Percentiles rank a stretch among this genome's conserved stretches.
Conservation (phyloP, 2,113 vertebrate species). For the Regulus satrapa region DNA sequence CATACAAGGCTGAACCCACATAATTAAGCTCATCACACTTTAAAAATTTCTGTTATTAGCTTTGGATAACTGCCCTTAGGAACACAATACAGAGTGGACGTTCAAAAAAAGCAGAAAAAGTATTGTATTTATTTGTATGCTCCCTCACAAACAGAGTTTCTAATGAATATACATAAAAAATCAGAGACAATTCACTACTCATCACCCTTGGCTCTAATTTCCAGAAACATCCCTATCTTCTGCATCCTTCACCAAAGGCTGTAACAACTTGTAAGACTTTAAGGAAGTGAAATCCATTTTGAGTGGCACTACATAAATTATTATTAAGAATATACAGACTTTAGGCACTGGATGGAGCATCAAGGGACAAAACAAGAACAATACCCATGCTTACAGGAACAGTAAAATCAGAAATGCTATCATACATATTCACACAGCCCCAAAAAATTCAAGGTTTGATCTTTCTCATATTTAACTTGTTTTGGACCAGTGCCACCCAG, state of each 20-base stretch:
- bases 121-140: background rate
- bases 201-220: background rate
- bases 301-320: background rate
- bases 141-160: background rate
- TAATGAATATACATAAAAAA: background rate
- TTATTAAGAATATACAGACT: background rate
- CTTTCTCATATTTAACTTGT: background rate
- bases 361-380: background rate
- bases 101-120: background rate
- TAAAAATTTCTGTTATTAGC: background rate
- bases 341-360: background rate
- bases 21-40: background rate
- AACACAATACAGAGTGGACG: background rate
- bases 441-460: background rate
- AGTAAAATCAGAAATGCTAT: background rate
- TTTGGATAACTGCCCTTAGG: background rate
- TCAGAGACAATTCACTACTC: background rate
- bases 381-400: background rate
- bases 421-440: background rate
- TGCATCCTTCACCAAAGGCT: background rate
- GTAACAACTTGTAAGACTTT: background rate
- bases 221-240: background rate
- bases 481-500: background rate
- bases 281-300: background rate
- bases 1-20: background rate